Base-by-base conservation (phyloP, 1,140 invertebrate genomes). In the Drosophila bipectinata region DNA sequence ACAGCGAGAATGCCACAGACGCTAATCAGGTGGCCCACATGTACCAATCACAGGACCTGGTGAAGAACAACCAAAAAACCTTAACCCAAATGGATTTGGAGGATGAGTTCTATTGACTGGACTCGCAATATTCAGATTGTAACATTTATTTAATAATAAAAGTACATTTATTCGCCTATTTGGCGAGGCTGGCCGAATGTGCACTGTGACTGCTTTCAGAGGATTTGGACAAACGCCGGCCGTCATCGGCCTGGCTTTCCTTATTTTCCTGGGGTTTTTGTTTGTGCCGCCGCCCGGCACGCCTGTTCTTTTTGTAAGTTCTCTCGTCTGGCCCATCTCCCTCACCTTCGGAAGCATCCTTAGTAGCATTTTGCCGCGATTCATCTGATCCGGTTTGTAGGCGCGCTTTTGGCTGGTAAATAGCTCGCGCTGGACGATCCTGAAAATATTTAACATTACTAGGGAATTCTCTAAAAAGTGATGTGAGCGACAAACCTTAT, bases 31-130 rank as follows among this genome's bases (percentile, higher is more conserved):
- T 98, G 53, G 95, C 94, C 1, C 91, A 94, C 21, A 93, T 96
- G 95, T 99, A 99, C 92, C 95, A 94, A 3, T 97, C 94, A 79
- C 98, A 99, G 92, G 97, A 98, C 80, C 96, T 97, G 92, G 96
- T 99, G 18, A 96, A 97, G 90, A 98, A 98, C 93, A 94, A 95
- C 76, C 84, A 93, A 24, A 85, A 77, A 58, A 48, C 66, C 0
- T 45, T 55, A 26, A 64, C 52, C 10, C 45, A 57, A 7, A 67
- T 74, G 57, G 83, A 88, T 10, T 56, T 79, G 30, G 76, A 83
- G 48, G 87, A 74, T 37, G 79, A 88, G 57, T 88, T 88, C 66
- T 88, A 88, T 14, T 88, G 72, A 77, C 56, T 15, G 39, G 44
- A 51, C 5, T 49, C 60, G 32, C 14, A 18, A 21, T 9, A n/a